These are phyloP conservation scores for Drosophila hamatofila DNA, from an alignment of 2,888 invertebrate species.

Conservation along the genomic window DNA sequence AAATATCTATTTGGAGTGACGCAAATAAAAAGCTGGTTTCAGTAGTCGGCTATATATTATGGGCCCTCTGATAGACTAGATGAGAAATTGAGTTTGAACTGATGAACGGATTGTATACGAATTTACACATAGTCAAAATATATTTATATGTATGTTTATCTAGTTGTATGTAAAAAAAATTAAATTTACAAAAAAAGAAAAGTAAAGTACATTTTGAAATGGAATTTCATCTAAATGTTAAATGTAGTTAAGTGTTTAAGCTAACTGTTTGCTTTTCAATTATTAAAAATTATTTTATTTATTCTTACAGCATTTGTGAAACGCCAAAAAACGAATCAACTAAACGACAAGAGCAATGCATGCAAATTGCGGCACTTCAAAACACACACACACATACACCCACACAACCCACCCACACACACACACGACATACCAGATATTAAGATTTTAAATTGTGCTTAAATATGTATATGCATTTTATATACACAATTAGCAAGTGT, in stretches of 20 bases:
- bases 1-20: constrained; percentile 2
- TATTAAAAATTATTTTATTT: constrained; percentile 48
- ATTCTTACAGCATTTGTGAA: constrained; percentile 72
- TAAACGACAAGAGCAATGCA: constrained; percentile 68
- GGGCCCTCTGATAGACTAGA: constrained; percentile 24
- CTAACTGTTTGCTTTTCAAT: constrained; percentile 25
- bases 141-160: constrained; percentile 52
- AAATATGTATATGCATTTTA: constrained; percentile 15
- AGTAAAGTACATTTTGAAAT: constrained; percentile 34
- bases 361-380: constrained; percentile 59
- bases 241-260: constrained; percentile 31
- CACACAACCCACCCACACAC: constrained; percentile 22
- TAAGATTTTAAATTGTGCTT: background rate
- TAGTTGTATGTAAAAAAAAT: constrained; percentile 32
- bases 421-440: constrained; percentile 10
- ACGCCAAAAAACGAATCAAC: constrained; percentile 57
- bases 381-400: constrained; percentile 30
- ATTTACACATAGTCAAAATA: constrained; percentile 53
- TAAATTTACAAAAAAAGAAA: constrained; percentile 6
- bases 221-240: constrained; percentile 47
- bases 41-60: background rate
- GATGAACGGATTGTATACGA: constrained; percentile 57
- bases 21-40: constrained; percentile 40
- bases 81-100: constrained; percentile 32
- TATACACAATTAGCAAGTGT: background rate